Evolutionary conservation across 2,888 invertebrate species (phyloP), one percentile per base, ranked within the genome.

Genomic region (Euzophera pinguis): DNA sequence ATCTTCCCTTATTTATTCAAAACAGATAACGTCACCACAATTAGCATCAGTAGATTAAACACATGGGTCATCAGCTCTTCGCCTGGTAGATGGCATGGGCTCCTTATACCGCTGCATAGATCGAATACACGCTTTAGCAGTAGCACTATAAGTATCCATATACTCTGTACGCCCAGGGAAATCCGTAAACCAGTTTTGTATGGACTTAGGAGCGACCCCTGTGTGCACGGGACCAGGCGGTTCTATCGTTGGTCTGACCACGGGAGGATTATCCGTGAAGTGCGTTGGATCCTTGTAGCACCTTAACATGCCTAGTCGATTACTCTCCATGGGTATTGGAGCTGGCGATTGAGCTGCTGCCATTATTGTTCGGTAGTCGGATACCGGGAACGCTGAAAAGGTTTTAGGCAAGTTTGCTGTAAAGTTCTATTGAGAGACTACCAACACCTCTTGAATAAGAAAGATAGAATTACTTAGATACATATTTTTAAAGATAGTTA

Each of bases 241-340:
- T 57, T 92, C 81, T 17, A 93, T 91, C 0, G 86, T 86, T 0
- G 93, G 92, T 38, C 92, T 81, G 5, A 87, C 86, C 0, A 90
- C 83, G 0, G 92, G 91, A 0, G 91, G 89, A 38, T 84, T 85
- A 0, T 81, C 81, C 0, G 75, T 71, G 74, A 94, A 94, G 62
- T 89, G 85, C 0, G 91, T 92, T 0, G 93, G 93, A 65, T 94
- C 94, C 53, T 92, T 91, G 70, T 93, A 93, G 35, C 92, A 93
- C 1, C 90, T 75, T 8, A 91, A 84, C 29, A 92, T 71, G n/a
- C 92, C 92, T 0, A 92, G 82, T 0, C 89, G 80, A 52, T 91
- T 88, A 48, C 90, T 86, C 55, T 91, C 91, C 64, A 93, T 90
- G 0, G 93, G 93, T 16, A 92, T 86, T 0, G 92, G 92, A 0